A percentile compares a stretch with the other conserved stretches of the same genome.
Evolutionary conservation across 2,888 invertebrate species (phyloP).

Genomic region (Chrysomela aeneicollis): DNA sequence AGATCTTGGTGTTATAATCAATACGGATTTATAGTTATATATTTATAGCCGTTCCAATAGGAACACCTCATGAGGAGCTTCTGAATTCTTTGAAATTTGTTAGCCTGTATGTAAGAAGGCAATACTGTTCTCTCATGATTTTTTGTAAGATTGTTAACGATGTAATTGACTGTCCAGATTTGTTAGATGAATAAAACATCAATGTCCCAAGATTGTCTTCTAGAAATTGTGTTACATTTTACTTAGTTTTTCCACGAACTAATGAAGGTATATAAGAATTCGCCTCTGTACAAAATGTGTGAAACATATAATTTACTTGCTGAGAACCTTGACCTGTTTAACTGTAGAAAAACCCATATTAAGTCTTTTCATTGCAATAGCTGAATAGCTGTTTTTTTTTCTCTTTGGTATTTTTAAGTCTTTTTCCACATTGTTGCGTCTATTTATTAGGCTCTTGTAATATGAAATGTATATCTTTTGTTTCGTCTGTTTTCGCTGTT

Average conservation of each 20-base stretch:
- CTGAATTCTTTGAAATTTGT: not conserved
- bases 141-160: too few relatives aligned
- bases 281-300: not conserved
- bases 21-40: slow-evolving; percentile 8
- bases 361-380: not conserved
- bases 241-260: slow-evolving; percentile 2
- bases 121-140: not conserved
- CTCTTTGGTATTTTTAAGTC: too few relatives aligned
- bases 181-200: not conserved
- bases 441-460: not conserved
- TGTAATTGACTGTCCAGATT: not conserved
- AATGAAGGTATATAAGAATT: not conserved
- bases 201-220: slow-evolving; percentile 2
- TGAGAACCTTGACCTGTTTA: not conserved
- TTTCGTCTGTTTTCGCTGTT: not conserved
- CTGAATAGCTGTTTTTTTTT: too few relatives aligned
- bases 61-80: not conserved
- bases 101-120: slow-evolving; percentile 1
- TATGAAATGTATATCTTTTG: not conserved
- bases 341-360: not conserved
- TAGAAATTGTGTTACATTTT: not conserved
- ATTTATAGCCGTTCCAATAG: not conserved
- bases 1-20: slow-evolving; percentile 11
- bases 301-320: not conserved
- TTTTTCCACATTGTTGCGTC: too few relatives aligned